Base-by-base conservation (phyloP, 2,797 vertebrate species). In the Sebastes hopkinsi region DNA sequence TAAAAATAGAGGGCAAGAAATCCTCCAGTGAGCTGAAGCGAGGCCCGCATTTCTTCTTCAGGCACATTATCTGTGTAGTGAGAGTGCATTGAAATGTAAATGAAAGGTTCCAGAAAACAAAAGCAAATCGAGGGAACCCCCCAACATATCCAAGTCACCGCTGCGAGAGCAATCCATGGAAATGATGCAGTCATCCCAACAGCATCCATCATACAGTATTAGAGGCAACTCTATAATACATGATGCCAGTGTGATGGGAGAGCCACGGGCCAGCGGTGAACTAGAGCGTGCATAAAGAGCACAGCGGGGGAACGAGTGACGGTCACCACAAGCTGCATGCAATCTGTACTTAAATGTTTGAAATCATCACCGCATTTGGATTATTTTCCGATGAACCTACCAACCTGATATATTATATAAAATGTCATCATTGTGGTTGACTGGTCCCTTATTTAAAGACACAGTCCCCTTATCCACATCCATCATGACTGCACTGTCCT, bases 231-330 rank as follows among this genome's bases (percentile, higher is more conserved):
- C 70, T 55, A 78, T 75, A 67, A 78, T 84, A 70, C 8, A 84
- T 79, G 80, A 85, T 62, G 77, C 64, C 73, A 42, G 70, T 85
- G 78, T 69, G 79, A 84, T 67, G 62, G 79, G 25, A 23, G 67
- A 77, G 84, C 88, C 82, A 85, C 54, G 14, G 89, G 91, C 84
- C 71, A 79, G 68, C 14, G 30, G 87, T 80, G 89, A 93, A 94
- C 54, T 93, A 72, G 93, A 92, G 92, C 92, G 18, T 88, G 85
- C 36, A 84, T 87, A 86, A 93, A 80, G 61, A 54, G 77, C 83
- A 64, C 72, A 84, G 84, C 81, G 59, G 81, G 70, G 72, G 27
- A 61, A 62, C 1, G 1, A 75, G 79, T 69, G 77, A 85, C 87
- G 65, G 69, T 32, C 71, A 71, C 65, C 73, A 82, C 46, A 83